phyloP scores from a whole-genome alignment of 2,113 vertebrate genomes.

The Arvicanthis niloticus region DNA sequence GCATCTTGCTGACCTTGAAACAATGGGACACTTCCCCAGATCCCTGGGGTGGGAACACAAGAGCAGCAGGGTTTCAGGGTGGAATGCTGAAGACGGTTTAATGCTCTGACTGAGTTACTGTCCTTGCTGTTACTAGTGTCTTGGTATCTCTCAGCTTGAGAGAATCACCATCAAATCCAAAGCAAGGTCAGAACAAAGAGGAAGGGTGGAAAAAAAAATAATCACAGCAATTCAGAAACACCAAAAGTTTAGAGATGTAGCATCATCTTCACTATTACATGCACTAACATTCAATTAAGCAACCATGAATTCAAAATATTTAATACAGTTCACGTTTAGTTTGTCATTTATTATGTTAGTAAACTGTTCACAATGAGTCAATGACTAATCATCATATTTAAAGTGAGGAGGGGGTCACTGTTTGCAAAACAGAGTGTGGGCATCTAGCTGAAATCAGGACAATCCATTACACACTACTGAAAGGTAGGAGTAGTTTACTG shows the following conservation, averaged over 20 bases:
- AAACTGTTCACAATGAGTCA: neutral
- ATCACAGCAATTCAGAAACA: neutral
- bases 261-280: neutral
- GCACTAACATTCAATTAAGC: neutral
- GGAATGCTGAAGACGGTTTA: neutral
- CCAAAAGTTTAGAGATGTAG: neutral
- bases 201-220: neutral
- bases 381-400: neutral
- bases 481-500: neutral
- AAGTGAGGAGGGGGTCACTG: neutral
- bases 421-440: neutral
- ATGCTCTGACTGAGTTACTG: neutral
- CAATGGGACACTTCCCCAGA: neutral
- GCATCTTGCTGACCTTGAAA: constrained; percentile 3
- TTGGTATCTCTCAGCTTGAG: neutral
- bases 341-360: neutral
- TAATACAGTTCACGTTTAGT: neutral
- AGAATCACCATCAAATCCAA: constrained; percentile 2
- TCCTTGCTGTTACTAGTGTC: neutral
- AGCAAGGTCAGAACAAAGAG: neutral
- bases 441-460: neutral
- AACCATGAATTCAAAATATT: neutral
- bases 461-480: neutral
- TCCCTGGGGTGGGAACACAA: neutral
- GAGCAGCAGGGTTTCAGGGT: neutral